Evolutionary conservation across 1,140 invertebrate genomes (phyloP), one percentile per base, ranked within the genome.

Genomic region (Drosophila ohnishii): DNA sequence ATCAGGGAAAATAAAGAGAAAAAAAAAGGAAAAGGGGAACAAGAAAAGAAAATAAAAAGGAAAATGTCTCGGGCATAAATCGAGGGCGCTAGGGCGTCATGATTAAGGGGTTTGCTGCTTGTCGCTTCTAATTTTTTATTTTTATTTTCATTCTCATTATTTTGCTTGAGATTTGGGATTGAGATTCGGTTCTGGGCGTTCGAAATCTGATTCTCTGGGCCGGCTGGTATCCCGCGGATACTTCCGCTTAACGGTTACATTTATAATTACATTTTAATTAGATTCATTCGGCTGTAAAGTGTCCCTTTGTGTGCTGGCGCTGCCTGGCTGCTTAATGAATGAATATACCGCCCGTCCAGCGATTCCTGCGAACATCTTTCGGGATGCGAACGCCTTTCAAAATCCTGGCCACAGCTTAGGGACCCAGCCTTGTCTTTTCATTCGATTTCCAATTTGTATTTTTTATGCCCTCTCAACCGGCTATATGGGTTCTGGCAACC

Each of bases 241-340:
- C 90, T 90, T 90, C 90, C 89, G 82, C 86, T 90, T 86, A 90
- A 90, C 80, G 90, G 90, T 87, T 90, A 90, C 82, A 90, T 90
- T 90, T 90, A 90, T 90, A 90, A 90, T 90, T 90, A 90, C 90
- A 90, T 90, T 90, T 90, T 90, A 90, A 90, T 90, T 90, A 90
- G 90, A 90, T 90, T 90, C 90, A 90, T 90, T 90, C 89, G 90
- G 80, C 90, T 90, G 85, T 90, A 90, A 90, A 90, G 90, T 90
- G 89, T 90, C 90, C 90, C 73, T 90, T 90, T 90, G 89, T 86
- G 81, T 81, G 75, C 78, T 80, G 78, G 67, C 44, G 22, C 76
- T 58, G 44, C 50, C 40, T 37, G 47, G 28, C 53, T 65, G 84
- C 81, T 90, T 90, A 90, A 90, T 90, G 88, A 90, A 90, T 74